These are phyloP conservation scores for Cossypha caffra DNA, from an alignment of 2,797 vertebrate species.

Conservation along the genomic window DNA sequence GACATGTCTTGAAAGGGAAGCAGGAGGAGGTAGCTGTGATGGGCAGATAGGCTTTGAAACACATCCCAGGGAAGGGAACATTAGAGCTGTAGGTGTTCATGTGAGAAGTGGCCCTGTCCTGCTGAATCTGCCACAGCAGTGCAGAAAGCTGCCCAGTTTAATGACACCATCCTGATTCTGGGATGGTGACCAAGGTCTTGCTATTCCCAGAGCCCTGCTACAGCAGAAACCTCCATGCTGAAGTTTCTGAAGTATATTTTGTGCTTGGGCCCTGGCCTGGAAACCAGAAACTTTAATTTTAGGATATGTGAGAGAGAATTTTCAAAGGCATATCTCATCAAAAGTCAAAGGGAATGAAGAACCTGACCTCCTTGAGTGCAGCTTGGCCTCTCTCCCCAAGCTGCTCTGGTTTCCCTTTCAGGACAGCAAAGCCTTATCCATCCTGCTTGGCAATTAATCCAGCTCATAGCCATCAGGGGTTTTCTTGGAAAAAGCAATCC, in stretches of 20 bases:
- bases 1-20: constrained; percentile 24
- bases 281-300: constrained; percentile 4
- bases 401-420: neutral
- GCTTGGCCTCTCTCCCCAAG: neutral
- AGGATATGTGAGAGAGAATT: neutral
- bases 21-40: neutral
- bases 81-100: neutral
- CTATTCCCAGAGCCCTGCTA: neutral
- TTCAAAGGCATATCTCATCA: constrained; percentile 49
- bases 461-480: neutral
- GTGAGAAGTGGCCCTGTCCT: neutral
- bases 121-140: neutral
- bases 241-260: neutral
- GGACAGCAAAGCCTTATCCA: neutral
- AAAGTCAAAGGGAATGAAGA: constrained; percentile 44
- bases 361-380: neutral
- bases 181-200: neutral
- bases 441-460: neutral
- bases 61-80: neutral
- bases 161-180: neutral
- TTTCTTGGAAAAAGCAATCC: neutral
- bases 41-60: constrained; percentile 10
- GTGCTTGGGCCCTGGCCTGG: neutral
- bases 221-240: neutral
- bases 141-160: neutral